Percentiles rank a stretch among this genome's conserved stretches.
Evolutionary conservation across 2,888 invertebrate genomes (phyloP).

Genomic region (Catocala sponsa): DNA sequence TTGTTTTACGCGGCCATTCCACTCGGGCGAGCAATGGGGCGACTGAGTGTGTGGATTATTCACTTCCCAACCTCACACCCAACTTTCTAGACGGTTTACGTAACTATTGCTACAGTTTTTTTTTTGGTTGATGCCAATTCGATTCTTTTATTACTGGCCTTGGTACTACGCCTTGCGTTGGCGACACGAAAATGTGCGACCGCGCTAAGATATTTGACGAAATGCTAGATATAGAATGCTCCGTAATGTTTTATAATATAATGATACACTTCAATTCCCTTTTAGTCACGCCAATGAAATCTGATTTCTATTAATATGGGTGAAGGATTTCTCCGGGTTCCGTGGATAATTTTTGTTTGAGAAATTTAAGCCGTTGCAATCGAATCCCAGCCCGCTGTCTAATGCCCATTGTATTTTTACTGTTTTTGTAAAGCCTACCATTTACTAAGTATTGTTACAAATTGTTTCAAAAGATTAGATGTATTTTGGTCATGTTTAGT

Average conservation of each 20-base stretch:
- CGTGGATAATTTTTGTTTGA: constrained; percentile 39
- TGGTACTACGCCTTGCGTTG: constrained; percentile 68
- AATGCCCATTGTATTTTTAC: constrained; percentile 35
- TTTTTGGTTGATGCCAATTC: constrained; percentile 67
- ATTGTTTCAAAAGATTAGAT: constrained; percentile 26
- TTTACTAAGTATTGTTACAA: constrained; percentile 25
- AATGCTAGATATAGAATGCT: constrained; percentile 59
- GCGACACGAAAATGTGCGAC: constrained; percentile 68
- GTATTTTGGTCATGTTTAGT: constrained; percentile 1
- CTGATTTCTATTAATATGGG: constrained; percentile 46
- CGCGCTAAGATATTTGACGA: constrained; percentile 73
- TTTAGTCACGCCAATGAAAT: constrained; percentile 69
- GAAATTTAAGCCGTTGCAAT: constrained; percentile 26
- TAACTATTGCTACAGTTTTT: constrained; percentile 73
- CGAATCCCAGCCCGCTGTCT: constrained; percentile 21
- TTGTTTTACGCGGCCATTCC: constrained; percentile 58
- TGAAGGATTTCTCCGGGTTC: constrained; percentile 46
- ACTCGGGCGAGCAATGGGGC: constrained; percentile 53
- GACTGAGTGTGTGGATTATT: constrained; percentile 49
- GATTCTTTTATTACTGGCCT: constrained; percentile 67
- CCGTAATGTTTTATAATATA: constrained; percentile 58
- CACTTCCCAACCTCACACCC: constrained; percentile 63
- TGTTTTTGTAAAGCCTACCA: constrained; percentile 13
- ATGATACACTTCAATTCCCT: constrained; percentile 54
- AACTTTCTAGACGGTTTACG: constrained; percentile 73